Base-by-base conservation (phyloP, 2,888 invertebrate species). In the Acrobasis suavella region DNA sequence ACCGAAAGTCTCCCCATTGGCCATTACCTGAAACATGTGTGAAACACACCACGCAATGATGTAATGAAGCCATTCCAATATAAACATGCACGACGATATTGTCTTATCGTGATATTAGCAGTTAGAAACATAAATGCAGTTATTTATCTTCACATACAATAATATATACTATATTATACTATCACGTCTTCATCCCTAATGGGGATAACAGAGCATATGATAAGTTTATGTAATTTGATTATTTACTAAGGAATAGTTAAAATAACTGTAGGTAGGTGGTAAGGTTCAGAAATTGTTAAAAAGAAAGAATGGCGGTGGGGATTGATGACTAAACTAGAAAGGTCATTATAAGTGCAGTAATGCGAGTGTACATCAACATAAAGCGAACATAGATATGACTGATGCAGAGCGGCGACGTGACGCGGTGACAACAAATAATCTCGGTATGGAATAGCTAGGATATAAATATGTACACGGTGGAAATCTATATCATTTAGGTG, bases 1-100 rank as follows among this genome's bases (percentile, higher is more conserved):
- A 90, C 93, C 93, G 93, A 93, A 94, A 91, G 93, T 93, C 92
- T 94, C 94, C 87, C 93, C 93, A 89, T 94, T 94, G 91, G 94
- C 94, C 94, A 94, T 93, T 85, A 95, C 94, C 94, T 95, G 94
- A 93, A 94, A 94, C 93, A 92, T 92, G 94, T 87, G 92, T 91
- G 93, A 93, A 90, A 91, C 91, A 91, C 91, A 91, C 92, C 91
- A 92, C 91, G 91, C 91, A 91, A 91, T 92, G 91, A 92, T 92
- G 91, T 91, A 91, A 87, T 91, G 91, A 91, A 91, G 91, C 91
- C 92, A 91, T 92, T 91, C 92, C 91, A 83, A 81, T 89, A 90
- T 87, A 87, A 82, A 89, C 91, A 91, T 91, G 91, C 91, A 90
- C 80, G 80, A 88, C 85, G 82, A 83, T 83, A 78, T 80, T 74